Base-by-base conservation (phyloP, 2,797 vertebrate species). In the Orientallactaga sibirica region DNA sequence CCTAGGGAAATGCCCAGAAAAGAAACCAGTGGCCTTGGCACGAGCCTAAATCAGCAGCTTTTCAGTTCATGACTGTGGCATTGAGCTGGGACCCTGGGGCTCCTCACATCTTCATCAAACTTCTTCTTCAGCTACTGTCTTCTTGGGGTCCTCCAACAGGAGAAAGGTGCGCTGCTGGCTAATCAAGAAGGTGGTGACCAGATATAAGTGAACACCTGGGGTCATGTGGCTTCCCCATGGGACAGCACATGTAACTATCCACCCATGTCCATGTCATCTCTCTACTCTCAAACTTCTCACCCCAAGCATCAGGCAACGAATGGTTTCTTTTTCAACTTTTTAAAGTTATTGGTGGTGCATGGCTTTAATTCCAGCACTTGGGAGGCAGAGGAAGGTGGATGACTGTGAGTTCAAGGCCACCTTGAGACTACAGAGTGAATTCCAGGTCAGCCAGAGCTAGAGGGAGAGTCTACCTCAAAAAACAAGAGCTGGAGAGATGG, bases 61-160 rank as follows among this genome's bases (percentile, higher is more conserved):
- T 71, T 55, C 8, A 5, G 24, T 89, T 81, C 25, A 2, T 25
- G 52, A 61, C 22, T 70, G 16, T 79, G 64, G 55, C 0, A 29
- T 5, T 11, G 29, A 66, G 43, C 22, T 68, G 0, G 0, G 14
- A 15, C 19, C n/a, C 37, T 48, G 1, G 0, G 24, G 29, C 52
- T 27, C 62, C 67, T 82, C 15, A 18, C 0, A 12, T 70, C 19
- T 16, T 66, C 3, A 3, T 33, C 20, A 1, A 0, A 8, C 20
- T 43, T 41, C 41, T 66, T 66, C 33, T 19, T 64, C 3, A 2
- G 6, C 3, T 55, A 4, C 75, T 73, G 82, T 78, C 79, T 33
- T 62, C 58, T 6, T 2, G 7, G 9, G n/a, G 6, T 66, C n/a
- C 24, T 92, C 55, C 77, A 29, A 29, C 68, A 71, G 43, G 68